A percentile compares a stretch with the other conserved stretches of the same genome.
phyloP scores from a whole-genome alignment of 2,113 vertebrate species.

The Calidris pygmaea region DNA sequence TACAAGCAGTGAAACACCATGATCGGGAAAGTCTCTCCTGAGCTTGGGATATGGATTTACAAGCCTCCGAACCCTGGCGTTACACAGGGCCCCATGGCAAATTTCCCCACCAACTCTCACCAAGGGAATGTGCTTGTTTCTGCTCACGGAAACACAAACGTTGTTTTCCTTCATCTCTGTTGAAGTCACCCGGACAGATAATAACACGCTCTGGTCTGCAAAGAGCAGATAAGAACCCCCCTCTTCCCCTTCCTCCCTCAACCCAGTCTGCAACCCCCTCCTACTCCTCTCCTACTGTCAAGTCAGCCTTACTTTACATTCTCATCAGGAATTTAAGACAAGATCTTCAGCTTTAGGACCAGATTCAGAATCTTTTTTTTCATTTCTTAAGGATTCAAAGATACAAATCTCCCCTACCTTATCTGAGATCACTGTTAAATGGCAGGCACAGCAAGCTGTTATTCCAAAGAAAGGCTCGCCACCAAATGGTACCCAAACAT shows the following conservation, averaged over 20 bases:
- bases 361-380: neutral
- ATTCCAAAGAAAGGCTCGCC: neutral
- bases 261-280: neutral
- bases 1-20: neutral
- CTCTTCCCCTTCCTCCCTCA: neutral
- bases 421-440: neutral
- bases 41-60: neutral
- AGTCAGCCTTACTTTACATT: neutral
- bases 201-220: neutral
- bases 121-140: neutral
- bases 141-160: neutral
- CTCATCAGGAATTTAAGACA: neutral
- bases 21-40: neutral
- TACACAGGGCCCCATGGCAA: fast-evolving
- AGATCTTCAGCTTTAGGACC: neutral
- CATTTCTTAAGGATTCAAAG: neutral
- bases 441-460: neutral
- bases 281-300: neutral
- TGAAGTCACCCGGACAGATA: neutral
- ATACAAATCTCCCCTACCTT: neutral
- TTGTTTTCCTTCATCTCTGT: neutral
- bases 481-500: neutral
- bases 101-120: neutral
- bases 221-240: neutral
- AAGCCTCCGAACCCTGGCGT: neutral